A percentile compares a stretch with the other conserved stretches of the same genome.
phyloP scores from a whole-genome alignment of 2,888 invertebrate genomes.

The Cheilosia urbana region DNA sequence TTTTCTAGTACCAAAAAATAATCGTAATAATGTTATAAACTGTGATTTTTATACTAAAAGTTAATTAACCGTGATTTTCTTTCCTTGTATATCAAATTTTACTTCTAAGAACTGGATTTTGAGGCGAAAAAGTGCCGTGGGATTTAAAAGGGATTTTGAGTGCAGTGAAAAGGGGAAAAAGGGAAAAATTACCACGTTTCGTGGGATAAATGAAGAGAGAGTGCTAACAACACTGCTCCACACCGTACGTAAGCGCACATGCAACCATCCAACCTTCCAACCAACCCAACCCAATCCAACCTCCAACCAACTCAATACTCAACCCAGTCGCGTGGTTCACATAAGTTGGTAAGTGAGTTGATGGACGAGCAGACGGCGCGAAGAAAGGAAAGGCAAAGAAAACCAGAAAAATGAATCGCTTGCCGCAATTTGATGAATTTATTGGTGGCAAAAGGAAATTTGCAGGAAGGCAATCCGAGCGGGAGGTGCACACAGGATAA shows the following conservation, averaged over 20 bases:
- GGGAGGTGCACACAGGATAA: conserved; percentile 16
- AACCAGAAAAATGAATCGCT: conserved; percentile 52
- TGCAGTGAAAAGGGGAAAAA: no score
- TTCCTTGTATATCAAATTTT: no score
- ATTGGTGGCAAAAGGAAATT: conserved; percentile 61
- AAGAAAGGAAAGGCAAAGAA: conserved; percentile 14
- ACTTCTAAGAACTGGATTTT: no score
- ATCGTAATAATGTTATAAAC: no score
- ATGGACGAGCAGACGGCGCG: conserved; percentile 23
- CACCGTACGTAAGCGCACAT: conserved; percentile 2
- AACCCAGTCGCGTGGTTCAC: conserved; percentile 15
- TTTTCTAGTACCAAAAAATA: no score
- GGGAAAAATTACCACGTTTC: no score
- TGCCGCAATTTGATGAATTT: conserved; percentile 71
- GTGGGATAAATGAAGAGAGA: no score
- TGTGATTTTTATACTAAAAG: no score
- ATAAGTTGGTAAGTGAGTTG: conserved; percentile 36
- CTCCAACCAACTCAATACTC: background rate
- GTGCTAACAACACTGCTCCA: no score
- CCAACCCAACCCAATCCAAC: background rate
- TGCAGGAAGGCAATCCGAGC: conserved; percentile 27
- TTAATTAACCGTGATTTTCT: no score
- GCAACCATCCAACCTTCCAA: conserved; percentile 9
- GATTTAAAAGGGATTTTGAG: no score
- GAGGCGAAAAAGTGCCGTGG: no score